A percentile compares a stretch with the other conserved stretches of the same genome.
Conservation (phyloP, 23 tunicate genomes). For the Halocynthia roretzi region DNA sequence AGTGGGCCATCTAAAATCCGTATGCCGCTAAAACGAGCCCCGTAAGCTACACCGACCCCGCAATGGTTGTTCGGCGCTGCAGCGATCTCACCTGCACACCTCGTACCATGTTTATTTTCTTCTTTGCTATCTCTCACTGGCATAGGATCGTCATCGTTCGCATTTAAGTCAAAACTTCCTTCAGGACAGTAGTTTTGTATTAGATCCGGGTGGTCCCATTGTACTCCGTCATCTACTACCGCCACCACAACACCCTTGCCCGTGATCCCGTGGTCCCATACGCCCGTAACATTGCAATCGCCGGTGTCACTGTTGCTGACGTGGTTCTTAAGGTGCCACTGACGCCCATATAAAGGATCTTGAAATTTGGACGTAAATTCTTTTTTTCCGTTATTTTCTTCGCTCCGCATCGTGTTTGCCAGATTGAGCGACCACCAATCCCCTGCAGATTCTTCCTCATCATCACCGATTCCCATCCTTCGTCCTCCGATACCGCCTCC, state of each 20-base stretch:
- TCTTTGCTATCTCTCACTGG: slow-evolving; percentile 62
- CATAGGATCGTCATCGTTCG: slow-evolving; percentile 91
- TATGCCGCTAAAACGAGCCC: slow-evolving; percentile 89
- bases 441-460: slow-evolving; percentile 12
- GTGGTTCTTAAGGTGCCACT: slow-evolving; percentile 88
- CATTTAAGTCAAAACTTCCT: slow-evolving; percentile 92
- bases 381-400: neutral
- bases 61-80: slow-evolving; percentile 79
- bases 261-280: slow-evolving; percentile 71
- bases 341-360: slow-evolving; percentile 59
- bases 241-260: slow-evolving; percentile 95
- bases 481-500: slow-evolving; percentile 20
- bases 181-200: slow-evolving; percentile 67
- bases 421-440: slow-evolving; percentile 2
- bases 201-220: slow-evolving; percentile 96
- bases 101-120: slow-evolving; percentile 92
- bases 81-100: slow-evolving; percentile 98
- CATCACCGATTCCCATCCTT: slow-evolving; percentile 9
- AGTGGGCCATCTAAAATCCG: slow-evolving; percentile 91
- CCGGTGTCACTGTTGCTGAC: neutral
- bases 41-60: slow-evolving; percentile 93
- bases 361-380: slow-evolving; percentile 1
- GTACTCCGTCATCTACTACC: slow-evolving; percentile 95
- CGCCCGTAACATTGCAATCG: slow-evolving; percentile 97
- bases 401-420: neutral